Conservation (phyloP, 2,888 invertebrate species). For the Marasmarcha lunaedactyla region DNA sequence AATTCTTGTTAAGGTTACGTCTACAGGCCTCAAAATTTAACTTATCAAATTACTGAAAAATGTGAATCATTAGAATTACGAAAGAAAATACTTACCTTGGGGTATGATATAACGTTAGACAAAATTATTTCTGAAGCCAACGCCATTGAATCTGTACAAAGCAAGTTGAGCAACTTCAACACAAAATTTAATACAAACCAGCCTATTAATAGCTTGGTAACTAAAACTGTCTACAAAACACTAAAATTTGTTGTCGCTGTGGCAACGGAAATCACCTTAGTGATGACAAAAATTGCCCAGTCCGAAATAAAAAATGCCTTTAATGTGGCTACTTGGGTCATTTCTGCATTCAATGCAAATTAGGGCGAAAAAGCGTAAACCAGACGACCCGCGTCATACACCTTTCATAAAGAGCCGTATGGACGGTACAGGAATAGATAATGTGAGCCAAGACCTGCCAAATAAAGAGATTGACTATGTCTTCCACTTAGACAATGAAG, state of each 20-base stretch:
- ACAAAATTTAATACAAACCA: not conserved
- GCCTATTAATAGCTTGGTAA: not conserved
- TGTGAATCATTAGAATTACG: conserved; percentile 10
- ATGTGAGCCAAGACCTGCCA: too few relatives aligned
- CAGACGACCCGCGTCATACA: not conserved
- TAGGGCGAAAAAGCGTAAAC: conserved; percentile 5
- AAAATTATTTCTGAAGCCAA: conserved; percentile 17
- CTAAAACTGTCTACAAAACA: too few relatives aligned
- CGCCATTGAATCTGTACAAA: conserved; percentile 14
- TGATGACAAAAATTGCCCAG: conserved; percentile 3
- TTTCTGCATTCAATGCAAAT: conserved; percentile 11
- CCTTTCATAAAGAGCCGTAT: conserved; percentile 2
- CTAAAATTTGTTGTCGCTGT: conserved; percentile 2
- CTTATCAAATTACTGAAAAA: conserved; percentile 14
- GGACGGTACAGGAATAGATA: not conserved
- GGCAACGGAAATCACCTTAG: not conserved
- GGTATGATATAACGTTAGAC: conserved; percentile 13
- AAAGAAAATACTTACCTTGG: conserved; percentile 14
- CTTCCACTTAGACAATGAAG: conserved; percentile 15
- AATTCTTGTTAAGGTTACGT: conserved; percentile 20
- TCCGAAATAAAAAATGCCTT: conserved; percentile 5
- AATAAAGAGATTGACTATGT: too few relatives aligned
- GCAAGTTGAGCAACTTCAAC: too few relatives aligned
- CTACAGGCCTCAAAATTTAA: conserved; percentile 12
- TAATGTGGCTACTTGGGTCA: conserved; percentile 12